Evolutionary conservation across 2,113 vertebrate genomes (phyloP), one percentile per base, ranked within the genome.

Genomic region (Dunckerocampus dactyliophorus): DNA sequence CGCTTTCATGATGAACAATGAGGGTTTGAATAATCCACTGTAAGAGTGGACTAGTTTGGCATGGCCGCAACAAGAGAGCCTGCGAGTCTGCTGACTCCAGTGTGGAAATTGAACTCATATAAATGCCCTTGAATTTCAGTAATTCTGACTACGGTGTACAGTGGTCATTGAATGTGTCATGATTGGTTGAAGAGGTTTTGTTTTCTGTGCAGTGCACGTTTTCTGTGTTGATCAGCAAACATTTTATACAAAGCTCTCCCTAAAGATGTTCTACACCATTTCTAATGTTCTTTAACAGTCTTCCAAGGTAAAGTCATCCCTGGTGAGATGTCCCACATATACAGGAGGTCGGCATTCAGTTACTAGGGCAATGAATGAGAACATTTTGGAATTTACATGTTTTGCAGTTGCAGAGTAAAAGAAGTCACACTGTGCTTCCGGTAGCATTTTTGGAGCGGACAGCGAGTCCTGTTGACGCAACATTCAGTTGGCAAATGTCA

Each of bases 11-110:
- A 77, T 79, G 34, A 68, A 66, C 77, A 80, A 76, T 71, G 67
- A 79, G 67, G 59, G 84, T 87, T 86, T 64, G 63, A 76, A 75
- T 86, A 85, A 90, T 86, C 72, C 77, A 78, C 56, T 46, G 13
- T 48, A 75, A 67, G 69, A 53, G 59, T 24, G 31, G 45, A 43
- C 37, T 60, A 62, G 72, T 70, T 52, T 68, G 57, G 62, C 73
- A 46, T 60, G 56, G 58, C 65, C 42, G 51, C 55, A 69, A 51
- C 62, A 53, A 47, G 28, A 65, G 72, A 24, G 46, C 49, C 65
- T 69, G n/a, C 6, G 8, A 62, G 45, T 49, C 52, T 54, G 34
- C 15, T 60, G 43, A 69, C 64, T 69, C 6, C 9, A 34, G 57
- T 63, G 51, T 51, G 22, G 42, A 72, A 66, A 69, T 59, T 16